Conservation (phyloP, 2,113 vertebrate species). For the Ranitomeya variabilis region DNA sequence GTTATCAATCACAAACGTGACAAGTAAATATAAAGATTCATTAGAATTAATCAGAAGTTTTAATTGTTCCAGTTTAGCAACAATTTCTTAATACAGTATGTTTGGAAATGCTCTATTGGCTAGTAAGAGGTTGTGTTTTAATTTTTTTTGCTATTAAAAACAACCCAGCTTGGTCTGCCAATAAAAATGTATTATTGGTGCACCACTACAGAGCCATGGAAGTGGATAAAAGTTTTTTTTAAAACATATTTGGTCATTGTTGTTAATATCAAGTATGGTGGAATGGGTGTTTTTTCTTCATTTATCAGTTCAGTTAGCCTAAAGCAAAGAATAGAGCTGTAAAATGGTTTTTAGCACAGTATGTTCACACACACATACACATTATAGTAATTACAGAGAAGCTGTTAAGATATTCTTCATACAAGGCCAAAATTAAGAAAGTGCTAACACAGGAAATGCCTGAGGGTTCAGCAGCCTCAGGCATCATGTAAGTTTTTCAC, state of each 20-base stretch:
- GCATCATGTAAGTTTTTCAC: background rate
- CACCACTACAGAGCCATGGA: too few relatives aligned
- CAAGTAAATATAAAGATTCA: constrained; percentile 8
- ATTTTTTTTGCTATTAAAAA: too few relatives aligned
- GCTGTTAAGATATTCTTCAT: background rate
- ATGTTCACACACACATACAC: background rate
- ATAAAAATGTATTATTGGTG: too few relatives aligned
- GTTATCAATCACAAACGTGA: constrained; percentile 37
- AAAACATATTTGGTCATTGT: too few relatives aligned
- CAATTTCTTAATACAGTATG: background rate
- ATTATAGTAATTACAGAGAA: background rate
- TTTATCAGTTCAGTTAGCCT: too few relatives aligned
- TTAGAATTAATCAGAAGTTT: constrained; percentile 12
- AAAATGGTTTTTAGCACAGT: background rate
- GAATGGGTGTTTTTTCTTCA: too few relatives aligned
- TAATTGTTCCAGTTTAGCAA: background rate
- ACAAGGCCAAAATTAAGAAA: background rate
- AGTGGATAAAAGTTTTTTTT: too few relatives aligned
- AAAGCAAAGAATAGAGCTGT: background rate
- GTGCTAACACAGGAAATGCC: background rate
- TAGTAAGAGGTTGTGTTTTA: too few relatives aligned
- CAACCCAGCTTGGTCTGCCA: too few relatives aligned
- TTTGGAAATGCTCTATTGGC: too few relatives aligned
- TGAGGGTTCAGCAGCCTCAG: background rate
- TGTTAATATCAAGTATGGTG: too few relatives aligned